These are phyloP conservation scores for Actinia tenebrosa DNA, from an alignment of 64 coral and sea anemone species.

Conservation along the genomic window DNA sequence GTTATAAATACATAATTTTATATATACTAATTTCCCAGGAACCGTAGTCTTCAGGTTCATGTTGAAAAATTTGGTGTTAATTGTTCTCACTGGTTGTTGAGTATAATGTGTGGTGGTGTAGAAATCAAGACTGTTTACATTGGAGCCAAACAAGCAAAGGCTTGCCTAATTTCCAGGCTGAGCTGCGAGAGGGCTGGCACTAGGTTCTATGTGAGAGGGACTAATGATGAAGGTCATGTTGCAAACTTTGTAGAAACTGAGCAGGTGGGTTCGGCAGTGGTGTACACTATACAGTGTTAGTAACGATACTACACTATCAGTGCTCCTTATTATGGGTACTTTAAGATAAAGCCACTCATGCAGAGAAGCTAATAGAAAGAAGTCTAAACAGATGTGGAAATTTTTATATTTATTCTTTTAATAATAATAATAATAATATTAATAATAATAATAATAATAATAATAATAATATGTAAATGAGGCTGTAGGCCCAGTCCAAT, in stretches of 20 bases:
- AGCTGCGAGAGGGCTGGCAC: conserved; percentile 97
- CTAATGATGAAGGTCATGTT: conserved; percentile 97
- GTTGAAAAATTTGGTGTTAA: conserved; percentile 87
- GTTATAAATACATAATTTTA: no score
- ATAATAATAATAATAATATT: no score
- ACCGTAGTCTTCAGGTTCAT: conserved; percentile 87
- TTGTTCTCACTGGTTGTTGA: conserved; percentile 76
- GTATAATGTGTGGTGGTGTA: conserved; percentile 93
- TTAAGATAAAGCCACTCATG: no score
- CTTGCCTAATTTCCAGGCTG: conserved; percentile 79
- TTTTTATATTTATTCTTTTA: no score
- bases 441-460: no score
- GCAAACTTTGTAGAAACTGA: conserved; percentile 99
- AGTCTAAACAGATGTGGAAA: no score
- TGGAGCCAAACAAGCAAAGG: conserved; percentile 87
- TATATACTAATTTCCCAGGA: conserved; percentile 33
- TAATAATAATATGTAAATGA: no score
- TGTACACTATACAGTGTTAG: not conserved
- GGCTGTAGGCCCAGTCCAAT: no score
- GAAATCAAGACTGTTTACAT: conserved; percentile 92
- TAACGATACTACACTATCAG: no score
- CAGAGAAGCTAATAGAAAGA: no score
- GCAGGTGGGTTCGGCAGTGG: conserved; percentile 47
- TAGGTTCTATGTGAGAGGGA: conserved; percentile 95
- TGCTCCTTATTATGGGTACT: no score